Percentiles rank a stretch among this genome's conserved stretches.
Conservation (phyloP, 2,797 vertebrate genomes). For the Galago senegalensis region DNA sequence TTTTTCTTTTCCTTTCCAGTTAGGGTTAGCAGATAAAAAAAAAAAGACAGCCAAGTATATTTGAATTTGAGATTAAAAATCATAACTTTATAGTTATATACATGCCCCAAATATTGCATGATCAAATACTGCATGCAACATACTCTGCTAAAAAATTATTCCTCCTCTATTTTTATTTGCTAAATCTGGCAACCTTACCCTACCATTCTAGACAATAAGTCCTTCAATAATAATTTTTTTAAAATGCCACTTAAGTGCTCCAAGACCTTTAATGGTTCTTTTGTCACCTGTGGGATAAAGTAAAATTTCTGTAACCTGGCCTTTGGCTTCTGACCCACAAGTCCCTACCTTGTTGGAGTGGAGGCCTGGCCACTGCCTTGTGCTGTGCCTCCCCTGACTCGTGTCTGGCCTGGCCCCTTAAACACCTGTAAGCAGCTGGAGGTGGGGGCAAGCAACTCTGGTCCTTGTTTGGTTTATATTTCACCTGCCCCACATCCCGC, state of each 20-base stretch:
- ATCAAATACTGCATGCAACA: background rate
- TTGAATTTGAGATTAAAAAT: conserved; percentile 12
- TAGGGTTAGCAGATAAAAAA: background rate
- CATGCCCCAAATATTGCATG: background rate
- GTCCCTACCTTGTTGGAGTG: too few species aligned
- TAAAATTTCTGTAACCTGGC: background rate
- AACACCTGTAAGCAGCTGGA: background rate
- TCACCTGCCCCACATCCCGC: background rate
- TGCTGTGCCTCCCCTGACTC: accelerated
- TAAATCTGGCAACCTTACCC: background rate
- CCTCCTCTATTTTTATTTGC: background rate
- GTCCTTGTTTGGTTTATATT: background rate
- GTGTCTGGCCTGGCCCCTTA: background rate
- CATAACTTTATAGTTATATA: background rate
- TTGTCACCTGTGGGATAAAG: background rate
- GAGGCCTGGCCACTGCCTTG: background rate
- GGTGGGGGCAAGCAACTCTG: background rate
- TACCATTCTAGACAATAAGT: background rate
- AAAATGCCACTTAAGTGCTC: background rate
- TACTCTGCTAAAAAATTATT: background rate
- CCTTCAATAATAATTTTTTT: background rate
- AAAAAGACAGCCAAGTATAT: background rate
- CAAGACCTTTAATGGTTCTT: background rate
- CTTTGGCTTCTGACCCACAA: background rate
- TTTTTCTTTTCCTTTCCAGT: background rate